phyloP scores from a whole-genome alignment of 2,888 invertebrate species.

The Octodonta nipae region DNA sequence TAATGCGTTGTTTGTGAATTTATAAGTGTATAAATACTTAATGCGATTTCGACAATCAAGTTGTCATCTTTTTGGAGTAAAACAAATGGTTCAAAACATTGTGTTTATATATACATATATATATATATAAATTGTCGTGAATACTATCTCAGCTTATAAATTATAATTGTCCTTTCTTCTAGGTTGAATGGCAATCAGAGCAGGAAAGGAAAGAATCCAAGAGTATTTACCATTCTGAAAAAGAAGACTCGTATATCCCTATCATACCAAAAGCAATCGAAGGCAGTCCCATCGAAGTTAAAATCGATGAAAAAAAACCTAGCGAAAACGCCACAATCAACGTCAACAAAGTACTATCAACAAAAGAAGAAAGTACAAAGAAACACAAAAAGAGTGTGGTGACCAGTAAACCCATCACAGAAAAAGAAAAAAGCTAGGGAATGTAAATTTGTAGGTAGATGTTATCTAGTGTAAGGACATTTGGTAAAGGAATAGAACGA shows the following conservation, averaged over 20 bases:
- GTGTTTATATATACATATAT: no score
- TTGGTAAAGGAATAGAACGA: no score
- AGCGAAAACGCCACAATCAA: slow-evolving; percentile 1
- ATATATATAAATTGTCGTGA: no score
- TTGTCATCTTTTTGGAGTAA: no score
- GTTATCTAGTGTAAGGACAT: no score
- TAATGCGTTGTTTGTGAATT: no score
- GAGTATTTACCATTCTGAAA: slow-evolving; percentile 32
- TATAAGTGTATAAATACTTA: no score
- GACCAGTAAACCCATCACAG: not conserved
- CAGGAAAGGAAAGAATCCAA: slow-evolving; percentile 51
- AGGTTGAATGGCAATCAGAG: slow-evolving; percentile 63
- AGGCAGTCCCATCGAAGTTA: no score
- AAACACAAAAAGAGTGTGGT: not conserved
- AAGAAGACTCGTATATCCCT: slow-evolving; percentile 31
- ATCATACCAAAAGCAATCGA: slow-evolving; percentile 18
- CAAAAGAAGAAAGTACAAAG: slow-evolving; percentile 1
- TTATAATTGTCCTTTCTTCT: slow-evolving; percentile 9
- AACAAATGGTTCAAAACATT: no score
- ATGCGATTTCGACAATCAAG: no score
- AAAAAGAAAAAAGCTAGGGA: slow-evolving; percentile 5
- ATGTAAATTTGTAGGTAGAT: not conserved
- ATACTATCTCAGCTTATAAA: no score
- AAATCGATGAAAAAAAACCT: slow-evolving; percentile 4
- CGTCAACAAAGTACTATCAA: not conserved